Evolutionary conservation across 1,140 invertebrate genomes (phyloP).

Genomic region (Nymphalis io): DNA sequence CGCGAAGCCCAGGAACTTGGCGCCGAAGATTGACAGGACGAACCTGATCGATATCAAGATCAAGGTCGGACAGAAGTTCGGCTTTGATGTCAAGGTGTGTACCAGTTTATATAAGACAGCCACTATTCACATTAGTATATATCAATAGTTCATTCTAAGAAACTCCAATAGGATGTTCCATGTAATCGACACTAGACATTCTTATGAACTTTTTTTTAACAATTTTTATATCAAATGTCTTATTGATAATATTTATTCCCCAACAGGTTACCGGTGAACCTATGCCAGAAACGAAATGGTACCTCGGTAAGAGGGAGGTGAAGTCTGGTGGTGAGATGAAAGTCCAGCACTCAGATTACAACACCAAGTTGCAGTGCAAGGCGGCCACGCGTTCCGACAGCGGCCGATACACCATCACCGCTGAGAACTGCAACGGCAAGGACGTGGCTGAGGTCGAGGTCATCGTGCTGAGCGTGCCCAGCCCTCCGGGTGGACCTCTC

Average conservation of each 20-base stretch:
- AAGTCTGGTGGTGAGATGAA: conserved; percentile 86
- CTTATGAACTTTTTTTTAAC: no score
- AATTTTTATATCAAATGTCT: no score
- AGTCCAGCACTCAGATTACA: conserved; percentile 92
- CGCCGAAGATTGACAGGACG: conserved; percentile 93
- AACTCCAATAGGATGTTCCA: no score
- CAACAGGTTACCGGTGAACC: conserved; percentile 92
- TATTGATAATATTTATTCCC: background rate
- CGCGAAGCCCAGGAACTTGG: conserved; percentile 92
- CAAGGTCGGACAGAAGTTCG: conserved; percentile 92
- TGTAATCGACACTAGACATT: no score
- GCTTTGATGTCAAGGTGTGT: conserved; percentile 81
- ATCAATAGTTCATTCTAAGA: no score
- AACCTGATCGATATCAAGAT: conserved; percentile 92
- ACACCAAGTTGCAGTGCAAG: conserved; percentile 92
- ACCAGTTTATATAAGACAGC: conserved; percentile 6
- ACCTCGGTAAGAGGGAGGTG: conserved; percentile 87
- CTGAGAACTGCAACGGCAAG: conserved; percentile 96
- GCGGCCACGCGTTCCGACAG: conserved; percentile 93
- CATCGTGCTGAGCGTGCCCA: conserved; percentile 94
- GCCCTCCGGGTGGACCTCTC: conserved; percentile 94
- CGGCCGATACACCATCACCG: conserved; percentile 94
- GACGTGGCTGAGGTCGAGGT: conserved; percentile 96
- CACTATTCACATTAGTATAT: no score
- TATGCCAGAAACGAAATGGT: conserved; percentile 94